Percentiles rank a stretch among this genome's conserved stretches.
These are phyloP conservation scores for Hypomecis punctinalis DNA, from an alignment of 2,888 invertebrate species.

Conservation along the genomic window DNA sequence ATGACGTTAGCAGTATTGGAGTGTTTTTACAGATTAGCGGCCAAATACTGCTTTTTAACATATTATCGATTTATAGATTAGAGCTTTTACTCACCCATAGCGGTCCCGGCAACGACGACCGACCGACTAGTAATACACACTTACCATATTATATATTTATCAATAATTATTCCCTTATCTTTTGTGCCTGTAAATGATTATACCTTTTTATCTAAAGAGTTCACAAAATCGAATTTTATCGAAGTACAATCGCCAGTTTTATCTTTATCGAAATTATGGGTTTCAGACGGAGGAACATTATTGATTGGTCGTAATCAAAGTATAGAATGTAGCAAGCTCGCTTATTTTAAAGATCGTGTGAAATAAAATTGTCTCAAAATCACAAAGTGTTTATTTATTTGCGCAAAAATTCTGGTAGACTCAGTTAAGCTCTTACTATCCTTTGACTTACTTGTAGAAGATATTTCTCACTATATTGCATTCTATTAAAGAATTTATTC, in stretches of 20 bases:
- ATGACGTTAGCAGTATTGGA: neutral
- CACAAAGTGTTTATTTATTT: no score
- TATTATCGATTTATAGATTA: neutral
- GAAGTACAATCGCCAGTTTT: conserved; percentile 26
- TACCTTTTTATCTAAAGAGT: conserved; percentile 50
- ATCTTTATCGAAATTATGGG: conserved; percentile 17
- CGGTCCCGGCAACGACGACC: conserved; percentile 56
- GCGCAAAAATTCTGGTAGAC: no score
- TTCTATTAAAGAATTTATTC: no score
- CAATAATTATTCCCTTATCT: conserved; percentile 58
- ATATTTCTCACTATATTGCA: no score
- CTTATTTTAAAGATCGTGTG: no score
- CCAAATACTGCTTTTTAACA: neutral
- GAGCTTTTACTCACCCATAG: conserved; percentile 65
- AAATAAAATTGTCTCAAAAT: no score
- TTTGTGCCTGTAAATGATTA: conserved; percentile 42
- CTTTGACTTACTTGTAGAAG: no score
- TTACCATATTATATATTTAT: conserved; percentile 64
- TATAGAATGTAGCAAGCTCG: neutral
- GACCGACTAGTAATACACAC: conserved; percentile 58
- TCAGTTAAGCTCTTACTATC: no score
- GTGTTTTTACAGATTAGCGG: neutral
- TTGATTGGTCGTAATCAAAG: conserved; percentile 3
- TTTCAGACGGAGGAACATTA: conserved; percentile 17
- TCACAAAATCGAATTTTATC: conserved; percentile 49